Base-by-base conservation (phyloP, 2,888 invertebrate genomes). In the Tinea trinotella region DNA sequence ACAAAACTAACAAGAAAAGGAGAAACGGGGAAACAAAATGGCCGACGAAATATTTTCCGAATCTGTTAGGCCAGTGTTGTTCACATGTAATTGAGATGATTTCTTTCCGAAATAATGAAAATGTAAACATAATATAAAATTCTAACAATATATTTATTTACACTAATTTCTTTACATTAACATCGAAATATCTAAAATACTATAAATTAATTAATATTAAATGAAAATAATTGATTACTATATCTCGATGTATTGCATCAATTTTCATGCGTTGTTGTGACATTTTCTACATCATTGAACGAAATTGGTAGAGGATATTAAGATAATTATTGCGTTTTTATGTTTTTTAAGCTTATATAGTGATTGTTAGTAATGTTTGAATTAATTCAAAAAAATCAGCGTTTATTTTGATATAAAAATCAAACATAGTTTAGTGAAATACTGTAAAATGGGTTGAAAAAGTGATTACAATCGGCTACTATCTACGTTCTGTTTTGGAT, bases 191-290 rank as follows among this genome's bases (percentile, higher is more conserved):
- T n/a, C n/a, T n/a, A n/a, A n/a, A n/a, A n/a, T n/a, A n/a, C n/a
- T n/a, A n/a, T 7, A 24, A 7, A 24, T 24, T 24, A 24, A 24
- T 24, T 24, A 24, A 24, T 24, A 7, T 24, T n/a, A n/a, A n/a
- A n/a, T n/a, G n/a, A 15, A 15, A 15, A 6, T 40, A 40, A 40
- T 40, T 7, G 13, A 40, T 40, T 40, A 40, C 40, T 40, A 40
- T 4, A 40, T 15, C 13, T 13, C 40, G 40, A 40, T 40, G 13
- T 12, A 24, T 50, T 55, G 76, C 82, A 74, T 82, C 83, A 83
- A 84, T 84, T 84, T 40, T 83, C 83, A 57, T 82, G 74, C 76
- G 82, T 85, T 85, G 84, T 85, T 85, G 84, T 85, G 84, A 85
- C 84, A 83, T 79, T 82, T 56, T 54, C 13, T 40, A 12, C 15